phyloP scores from a whole-genome alignment of 2,888 invertebrate genomes.

The Pyrrhosoma nymphula region DNA sequence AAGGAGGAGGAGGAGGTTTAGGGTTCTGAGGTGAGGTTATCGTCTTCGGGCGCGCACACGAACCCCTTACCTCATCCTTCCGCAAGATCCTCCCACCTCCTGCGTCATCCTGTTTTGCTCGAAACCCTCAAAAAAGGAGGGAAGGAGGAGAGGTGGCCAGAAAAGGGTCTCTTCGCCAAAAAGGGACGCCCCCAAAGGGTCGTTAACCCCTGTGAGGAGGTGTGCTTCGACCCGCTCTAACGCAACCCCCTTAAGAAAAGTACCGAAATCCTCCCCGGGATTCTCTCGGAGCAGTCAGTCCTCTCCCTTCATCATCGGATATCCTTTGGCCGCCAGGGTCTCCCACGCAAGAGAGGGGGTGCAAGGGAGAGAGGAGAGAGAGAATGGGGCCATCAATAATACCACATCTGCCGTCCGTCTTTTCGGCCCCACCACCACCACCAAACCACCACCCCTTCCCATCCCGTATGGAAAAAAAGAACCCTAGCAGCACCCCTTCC shows the following conservation, averaged over 20 bases:
- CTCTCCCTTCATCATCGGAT: constrained; percentile 6
- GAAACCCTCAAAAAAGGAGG: not conserved
- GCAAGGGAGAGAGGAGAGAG: not conserved
- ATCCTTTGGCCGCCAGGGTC: not conserved
- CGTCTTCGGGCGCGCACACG: not conserved
- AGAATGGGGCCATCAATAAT: constrained; percentile 63
- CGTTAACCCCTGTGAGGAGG: constrained; percentile 43
- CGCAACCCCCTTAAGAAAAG: not conserved
- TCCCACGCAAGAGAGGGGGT: constrained; percentile 10
- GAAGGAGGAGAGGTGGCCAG: not conserved
- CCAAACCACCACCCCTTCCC: not conserved
- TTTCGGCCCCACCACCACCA: not conserved
- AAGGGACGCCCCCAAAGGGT: constrained; percentile 29
- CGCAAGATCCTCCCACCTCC: not conserved
- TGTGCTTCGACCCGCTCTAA: not conserved
- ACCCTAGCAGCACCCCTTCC: not conserved
- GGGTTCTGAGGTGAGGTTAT: not conserved
- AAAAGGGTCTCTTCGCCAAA: constrained; percentile 41
- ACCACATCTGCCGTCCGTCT: constrained; percentile 64
- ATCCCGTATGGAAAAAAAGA: not conserved
- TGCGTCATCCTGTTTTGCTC: constrained; percentile 14
- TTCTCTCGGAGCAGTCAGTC: not conserved
- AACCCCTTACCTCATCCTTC: not conserved
- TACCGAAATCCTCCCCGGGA: not conserved
- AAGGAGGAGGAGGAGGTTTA: not conserved